Conservation (phyloP, 2,888 invertebrate species). For the Eurois occulta region DNA sequence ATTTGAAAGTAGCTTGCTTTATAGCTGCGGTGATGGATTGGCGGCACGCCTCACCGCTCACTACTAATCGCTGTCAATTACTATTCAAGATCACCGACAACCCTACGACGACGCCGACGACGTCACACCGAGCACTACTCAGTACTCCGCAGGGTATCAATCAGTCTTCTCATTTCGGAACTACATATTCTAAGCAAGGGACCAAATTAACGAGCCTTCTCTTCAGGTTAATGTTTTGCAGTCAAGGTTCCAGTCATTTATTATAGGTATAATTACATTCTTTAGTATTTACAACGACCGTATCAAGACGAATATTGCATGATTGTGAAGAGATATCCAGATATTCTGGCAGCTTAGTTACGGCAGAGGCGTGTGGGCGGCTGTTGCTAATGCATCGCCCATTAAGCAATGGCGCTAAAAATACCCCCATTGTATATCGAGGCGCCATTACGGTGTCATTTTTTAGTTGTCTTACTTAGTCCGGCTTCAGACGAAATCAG, state of each 20-base stretch:
- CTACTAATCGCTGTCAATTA: not conserved
- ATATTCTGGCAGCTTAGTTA: conserved; percentile 1
- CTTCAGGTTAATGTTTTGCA: not conserved
- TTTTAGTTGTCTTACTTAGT: not conserved
- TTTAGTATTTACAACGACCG: not conserved
- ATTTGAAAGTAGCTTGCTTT: too few relatives aligned
- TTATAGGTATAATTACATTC: not conserved
- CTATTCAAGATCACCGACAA: not conserved
- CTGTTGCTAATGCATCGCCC: conserved; percentile 5
- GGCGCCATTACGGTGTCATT: not conserved
- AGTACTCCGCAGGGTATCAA: not conserved
- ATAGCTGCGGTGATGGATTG: not conserved
- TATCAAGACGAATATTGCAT: not conserved
- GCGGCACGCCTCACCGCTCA: not conserved
- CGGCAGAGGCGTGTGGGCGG: not conserved
- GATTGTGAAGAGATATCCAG: conserved; percentile 5
- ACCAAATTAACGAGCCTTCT: not conserved
- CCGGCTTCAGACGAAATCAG: not conserved
- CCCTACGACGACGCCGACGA: not conserved
- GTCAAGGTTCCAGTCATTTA: not conserved
- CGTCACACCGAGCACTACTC: not conserved
- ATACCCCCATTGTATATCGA: not conserved
- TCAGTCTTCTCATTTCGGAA: not conserved
- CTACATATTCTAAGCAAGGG: not conserved
- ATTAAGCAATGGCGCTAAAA: conserved; percentile 16